phyloP scores from a whole-genome alignment of 2,888 invertebrate genomes.

The Thera britannica region DNA sequence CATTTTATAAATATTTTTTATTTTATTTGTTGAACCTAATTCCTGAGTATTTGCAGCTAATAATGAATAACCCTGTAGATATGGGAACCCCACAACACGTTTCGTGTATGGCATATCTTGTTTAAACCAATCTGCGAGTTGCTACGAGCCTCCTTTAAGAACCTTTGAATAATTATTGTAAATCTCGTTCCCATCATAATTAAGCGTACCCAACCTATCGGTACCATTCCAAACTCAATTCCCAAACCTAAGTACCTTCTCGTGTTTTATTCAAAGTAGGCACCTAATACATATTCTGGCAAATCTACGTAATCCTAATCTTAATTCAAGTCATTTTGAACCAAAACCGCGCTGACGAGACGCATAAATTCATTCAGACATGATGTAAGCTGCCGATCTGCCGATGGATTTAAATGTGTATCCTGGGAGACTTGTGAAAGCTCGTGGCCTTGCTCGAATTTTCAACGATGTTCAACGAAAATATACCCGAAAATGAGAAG shows the following conservation, averaged over 20 bases:
- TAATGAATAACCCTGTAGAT: too few species aligned
- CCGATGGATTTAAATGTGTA: slow-evolving; percentile 21
- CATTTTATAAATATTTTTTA: too few species aligned
- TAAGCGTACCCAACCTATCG: background rate
- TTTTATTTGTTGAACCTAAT: too few species aligned
- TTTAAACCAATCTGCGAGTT: too few species aligned
- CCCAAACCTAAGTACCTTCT: slow-evolving; percentile 23
- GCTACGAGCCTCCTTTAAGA: too few species aligned
- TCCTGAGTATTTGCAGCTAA: too few species aligned
- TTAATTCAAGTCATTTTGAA: slow-evolving; percentile 32
- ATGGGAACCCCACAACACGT: too few species aligned
- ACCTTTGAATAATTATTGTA: background rate
- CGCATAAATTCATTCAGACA: slow-evolving; percentile 25
- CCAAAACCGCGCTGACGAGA: slow-evolving; percentile 31
- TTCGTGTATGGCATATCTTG: too few species aligned
- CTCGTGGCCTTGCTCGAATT: slow-evolving; percentile 1
- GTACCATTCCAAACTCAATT: slow-evolving; percentile 23
- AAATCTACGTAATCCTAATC: slow-evolving; percentile 32
- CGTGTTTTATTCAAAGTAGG: slow-evolving; percentile 33
- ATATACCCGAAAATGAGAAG: too few species aligned
- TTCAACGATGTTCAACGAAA: background rate
- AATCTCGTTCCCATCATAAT: background rate
- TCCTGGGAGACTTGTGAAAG: background rate
- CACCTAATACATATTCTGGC: slow-evolving; percentile 32
- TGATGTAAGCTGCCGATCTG: slow-evolving; percentile 29